Base-by-base conservation (phyloP, 2,797 vertebrate genomes). In the Vireo griseus region DNA sequence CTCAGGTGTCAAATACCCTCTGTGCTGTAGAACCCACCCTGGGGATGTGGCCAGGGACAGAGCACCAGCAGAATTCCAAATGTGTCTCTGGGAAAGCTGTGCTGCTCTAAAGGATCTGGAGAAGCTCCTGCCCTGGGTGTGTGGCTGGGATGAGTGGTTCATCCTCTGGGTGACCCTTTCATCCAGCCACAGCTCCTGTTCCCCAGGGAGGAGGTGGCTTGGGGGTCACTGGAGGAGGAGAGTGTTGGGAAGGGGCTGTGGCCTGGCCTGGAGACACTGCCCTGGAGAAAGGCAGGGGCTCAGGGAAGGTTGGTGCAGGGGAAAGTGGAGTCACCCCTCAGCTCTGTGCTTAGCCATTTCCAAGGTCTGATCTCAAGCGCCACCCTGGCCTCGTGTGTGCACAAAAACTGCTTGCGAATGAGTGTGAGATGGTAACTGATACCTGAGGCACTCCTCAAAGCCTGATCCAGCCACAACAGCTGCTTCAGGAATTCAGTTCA, bases 31-130 rank as follows among this genome's bases (percentile, higher is more conserved):
- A 21, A 4, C 1, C 1, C 4, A 7, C 58, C 42, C 48, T 6
- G n/a, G 54, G 19, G 39, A 12, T 2, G 35, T 0, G 5, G 55
- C 61, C 25, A 10, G 9, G 39, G 3, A 0, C 1, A 0, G n/a
- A 31, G 57, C 66, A 17, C 13, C 25, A 1, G 33, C 45, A 54
- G 31, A 45, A 20, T 7, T 21, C 39, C 26, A 1, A 0, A 7
- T 0, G 3, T 3, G 16, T 5, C 52, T 21, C 3, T 3, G 8
- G 72, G 6, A 51, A 45, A 42, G 52, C 73, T n/a, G 58, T 3
- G 75, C 67, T 57, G 89, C 87, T 16, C 4, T 10, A 5, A 7
- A n/a, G 29, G 44, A n/a, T 13, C 62, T 33, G 87, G 29, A 51
- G 48, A 6, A 31, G 66, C 37, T 76, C 68, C 40, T 6, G 52